Evolutionary conservation across 2,888 invertebrate species (phyloP).

Genomic region (Pristionchus arcanus): DNA sequence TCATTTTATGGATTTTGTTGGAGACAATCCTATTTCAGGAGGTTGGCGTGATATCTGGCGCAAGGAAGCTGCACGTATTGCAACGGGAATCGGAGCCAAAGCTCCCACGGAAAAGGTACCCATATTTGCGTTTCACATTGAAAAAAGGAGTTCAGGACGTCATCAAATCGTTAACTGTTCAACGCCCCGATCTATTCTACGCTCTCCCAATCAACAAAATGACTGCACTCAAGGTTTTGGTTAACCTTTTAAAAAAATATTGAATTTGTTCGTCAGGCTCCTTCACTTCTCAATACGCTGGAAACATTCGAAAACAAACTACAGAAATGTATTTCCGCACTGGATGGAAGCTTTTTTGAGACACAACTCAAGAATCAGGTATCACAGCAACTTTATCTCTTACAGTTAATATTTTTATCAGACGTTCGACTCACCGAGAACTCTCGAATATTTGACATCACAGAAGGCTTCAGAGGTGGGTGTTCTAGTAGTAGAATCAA

Average conservation of each 20-base stretch:
- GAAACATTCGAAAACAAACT: neutral
- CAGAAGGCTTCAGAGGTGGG: neutral
- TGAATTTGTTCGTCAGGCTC: neutral
- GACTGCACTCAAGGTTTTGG: neutral
- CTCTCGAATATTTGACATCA: neutral
- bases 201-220: neutral
- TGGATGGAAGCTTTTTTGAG: conserved; percentile 12
- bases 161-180: neutral
- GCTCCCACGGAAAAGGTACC: neutral
- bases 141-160: neutral
- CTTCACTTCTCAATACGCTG: neutral
- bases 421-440: neutral
- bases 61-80: neutral
- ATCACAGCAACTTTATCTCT: neutral
- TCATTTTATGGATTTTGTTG: neutral
- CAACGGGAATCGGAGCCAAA: neutral
- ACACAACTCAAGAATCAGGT: conserved; percentile 8
- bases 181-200: neutral
- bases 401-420: neutral
- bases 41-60: neutral
- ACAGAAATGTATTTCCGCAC: neutral
- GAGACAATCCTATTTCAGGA: neutral
- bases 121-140: too few species aligned
- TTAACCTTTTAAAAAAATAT: neutral
- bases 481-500: too few species aligned